Evolutionary conservation across 2,113 vertebrate genomes (phyloP).

Genomic region (Rafetus swinhoei): DNA sequence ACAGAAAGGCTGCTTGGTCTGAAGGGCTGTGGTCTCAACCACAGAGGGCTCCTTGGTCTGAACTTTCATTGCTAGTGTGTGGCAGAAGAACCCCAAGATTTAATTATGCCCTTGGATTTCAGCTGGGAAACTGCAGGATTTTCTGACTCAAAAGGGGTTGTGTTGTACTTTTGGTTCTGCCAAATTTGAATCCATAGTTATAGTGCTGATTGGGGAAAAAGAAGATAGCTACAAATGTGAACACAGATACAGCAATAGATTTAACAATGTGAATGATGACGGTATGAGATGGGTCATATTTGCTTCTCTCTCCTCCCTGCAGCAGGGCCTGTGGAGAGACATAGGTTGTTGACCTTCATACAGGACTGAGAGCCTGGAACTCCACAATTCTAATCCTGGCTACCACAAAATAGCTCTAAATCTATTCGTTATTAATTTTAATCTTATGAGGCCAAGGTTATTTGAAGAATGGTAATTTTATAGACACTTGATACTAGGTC

Average conservation of each 20-base stretch:
- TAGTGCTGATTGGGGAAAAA: not conserved
- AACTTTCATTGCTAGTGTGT: not conserved
- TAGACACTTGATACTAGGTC: not conserved
- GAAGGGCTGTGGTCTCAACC: too few relatives aligned
- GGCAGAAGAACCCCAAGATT: conserved; percentile 20
- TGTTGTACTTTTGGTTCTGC: not conserved
- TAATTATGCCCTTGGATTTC: conserved; percentile 51
- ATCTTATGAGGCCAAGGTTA: not conserved
- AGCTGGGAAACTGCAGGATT: not conserved
- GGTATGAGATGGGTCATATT: not conserved
- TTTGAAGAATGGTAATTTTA: not conserved
- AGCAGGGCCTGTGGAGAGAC: not conserved
- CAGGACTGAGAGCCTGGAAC: not conserved
- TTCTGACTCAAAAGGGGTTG: not conserved
- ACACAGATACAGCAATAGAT: not conserved
- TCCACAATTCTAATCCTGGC: not conserved
- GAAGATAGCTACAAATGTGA: not conserved
- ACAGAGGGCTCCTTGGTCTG: not conserved
- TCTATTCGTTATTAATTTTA: not conserved
- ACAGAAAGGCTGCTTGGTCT: not conserved
- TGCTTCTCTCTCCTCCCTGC: not conserved
- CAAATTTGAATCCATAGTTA: not conserved
- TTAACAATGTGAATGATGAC: not conserved
- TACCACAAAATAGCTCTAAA: not conserved
- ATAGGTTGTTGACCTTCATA: not conserved